Conservation (phyloP, 2,113 vertebrate genomes). For the Corythornis cristatus region DNA sequence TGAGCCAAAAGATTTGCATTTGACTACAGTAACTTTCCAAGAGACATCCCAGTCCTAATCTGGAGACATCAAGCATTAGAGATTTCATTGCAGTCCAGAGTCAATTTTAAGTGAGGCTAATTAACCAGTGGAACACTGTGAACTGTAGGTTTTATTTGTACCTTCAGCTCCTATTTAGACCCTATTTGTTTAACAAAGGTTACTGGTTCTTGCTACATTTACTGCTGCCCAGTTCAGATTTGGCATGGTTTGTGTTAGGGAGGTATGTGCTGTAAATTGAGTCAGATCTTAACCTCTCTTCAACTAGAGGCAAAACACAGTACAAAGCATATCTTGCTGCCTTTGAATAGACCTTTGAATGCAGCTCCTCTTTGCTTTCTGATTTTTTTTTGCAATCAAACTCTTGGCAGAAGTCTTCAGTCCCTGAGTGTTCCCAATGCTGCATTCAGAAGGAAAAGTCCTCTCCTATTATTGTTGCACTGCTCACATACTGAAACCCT, state of each 20-base stretch:
- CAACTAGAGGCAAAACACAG: neutral
- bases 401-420: neutral
- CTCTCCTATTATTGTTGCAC: neutral
- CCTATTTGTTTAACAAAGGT: neutral
- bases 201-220: neutral
- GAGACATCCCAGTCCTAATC: neutral
- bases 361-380: fast-evolving
- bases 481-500: neutral
- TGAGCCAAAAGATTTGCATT: neutral
- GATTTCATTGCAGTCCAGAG: neutral
- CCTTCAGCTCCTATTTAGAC: neutral
- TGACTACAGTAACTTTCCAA: neutral
- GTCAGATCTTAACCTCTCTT: neutral
- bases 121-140: neutral
- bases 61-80: neutral
- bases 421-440: neutral
- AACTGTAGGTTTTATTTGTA: neutral
- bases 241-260: neutral
- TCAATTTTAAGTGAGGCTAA: neutral
- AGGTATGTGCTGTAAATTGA: neutral
- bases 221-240: neutral
- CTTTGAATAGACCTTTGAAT: neutral
- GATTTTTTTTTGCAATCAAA: neutral
- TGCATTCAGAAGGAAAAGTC: neutral
- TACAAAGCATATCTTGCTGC: neutral